Base-by-base conservation (phyloP, 35 echinoderm and acorn worm genomes). In the Ophioderma brevispina region DNA sequence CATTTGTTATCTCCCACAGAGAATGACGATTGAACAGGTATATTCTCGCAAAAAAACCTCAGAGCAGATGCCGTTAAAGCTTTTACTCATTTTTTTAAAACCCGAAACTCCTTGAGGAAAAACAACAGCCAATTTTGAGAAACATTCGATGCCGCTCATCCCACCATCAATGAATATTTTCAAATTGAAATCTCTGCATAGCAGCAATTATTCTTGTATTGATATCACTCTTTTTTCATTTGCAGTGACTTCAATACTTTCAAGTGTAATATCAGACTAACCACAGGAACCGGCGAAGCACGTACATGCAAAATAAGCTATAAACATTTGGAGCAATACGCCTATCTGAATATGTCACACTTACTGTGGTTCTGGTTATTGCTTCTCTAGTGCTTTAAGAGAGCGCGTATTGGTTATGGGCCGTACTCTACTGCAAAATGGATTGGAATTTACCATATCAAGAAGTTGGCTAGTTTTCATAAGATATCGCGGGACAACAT, bases 261-360 rank as follows among this genome's bases (percentile, higher is more conserved):
- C 59, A 70, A 70, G 59, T 13, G 59, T 30, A 30, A 70, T 70
- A 70, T 70, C 59, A 70, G 59, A 70, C 59, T 15, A 8, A 25
- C 1, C 3, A 4, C 10, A 25, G 28, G 59, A 30, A 70, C 59
- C 28, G 10, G 3, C 17, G 2, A 25, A 70, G 59, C 59, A 30
- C 59, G 59, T 70, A 70, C 59, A 25, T 70, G 59, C 59, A 70
- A 70, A 70, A 70, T 70, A 70, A 70, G 59, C 59, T 25, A 70
- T 70, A 70, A 18, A 70, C 59, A 70, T 25, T 70, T 25, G 10
- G 10, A 70, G n/a, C 59, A 70, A 70, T 46, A 46, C 17, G 23
- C 15, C 28, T 70, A 70, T 70, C 59, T 25, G 59, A 70, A 25
- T 70, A 25, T 25, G 17, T 70, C 59, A 30, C 15, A 70, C 17